phyloP scores from a whole-genome alignment of 37 sponge, comb jelly and placozoan species.

The Ephydatia muelleri region DNA sequence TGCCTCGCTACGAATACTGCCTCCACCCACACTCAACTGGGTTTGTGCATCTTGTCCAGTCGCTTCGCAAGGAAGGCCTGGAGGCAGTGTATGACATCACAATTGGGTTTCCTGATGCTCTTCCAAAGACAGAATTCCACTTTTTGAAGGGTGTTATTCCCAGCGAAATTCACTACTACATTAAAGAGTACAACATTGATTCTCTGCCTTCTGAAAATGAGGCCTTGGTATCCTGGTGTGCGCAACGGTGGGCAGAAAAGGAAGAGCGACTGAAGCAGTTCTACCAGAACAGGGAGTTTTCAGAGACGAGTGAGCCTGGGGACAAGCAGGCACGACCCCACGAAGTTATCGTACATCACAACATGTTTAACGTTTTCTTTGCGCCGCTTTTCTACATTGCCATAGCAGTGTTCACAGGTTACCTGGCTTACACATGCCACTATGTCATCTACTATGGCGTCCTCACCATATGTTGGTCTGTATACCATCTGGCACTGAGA shows the following conservation, averaged over 20 bases:
- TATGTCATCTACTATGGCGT: not conserved
- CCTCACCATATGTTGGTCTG: not conserved
- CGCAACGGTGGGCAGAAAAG: constrained; percentile 72
- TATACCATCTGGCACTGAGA: not conserved
- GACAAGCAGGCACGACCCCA: not conserved
- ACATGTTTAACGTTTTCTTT: not conserved
- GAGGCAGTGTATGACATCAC: constrained; percentile 87
- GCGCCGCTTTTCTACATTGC: not conserved
- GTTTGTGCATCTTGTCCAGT: constrained; percentile 56
- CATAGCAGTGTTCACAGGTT: not conserved
- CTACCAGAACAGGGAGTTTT: constrained; percentile 59
- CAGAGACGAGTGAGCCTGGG: not conserved
- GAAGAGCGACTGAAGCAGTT: constrained; percentile 71
- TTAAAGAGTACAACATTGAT: constrained; percentile 26
- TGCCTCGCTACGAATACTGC: constrained; percentile 69
- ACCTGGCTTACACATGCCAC: not conserved
- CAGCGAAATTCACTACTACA: constrained; percentile 73
- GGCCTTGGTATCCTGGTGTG: constrained; percentile 54
- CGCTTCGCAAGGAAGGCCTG: constrained; percentile 53
- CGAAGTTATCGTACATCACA: not conserved
- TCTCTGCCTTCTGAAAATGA: constrained; percentile 63
- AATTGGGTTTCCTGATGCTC: constrained; percentile 70
- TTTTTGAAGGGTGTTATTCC: constrained; percentile 50
- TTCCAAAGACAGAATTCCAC: constrained; percentile 69
- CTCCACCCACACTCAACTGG: constrained; percentile 84